Percentiles rank a stretch among this genome's conserved stretches.
phyloP scores from a whole-genome alignment of 2,797 vertebrate species.

The Sarcophilus harrisii region DNA sequence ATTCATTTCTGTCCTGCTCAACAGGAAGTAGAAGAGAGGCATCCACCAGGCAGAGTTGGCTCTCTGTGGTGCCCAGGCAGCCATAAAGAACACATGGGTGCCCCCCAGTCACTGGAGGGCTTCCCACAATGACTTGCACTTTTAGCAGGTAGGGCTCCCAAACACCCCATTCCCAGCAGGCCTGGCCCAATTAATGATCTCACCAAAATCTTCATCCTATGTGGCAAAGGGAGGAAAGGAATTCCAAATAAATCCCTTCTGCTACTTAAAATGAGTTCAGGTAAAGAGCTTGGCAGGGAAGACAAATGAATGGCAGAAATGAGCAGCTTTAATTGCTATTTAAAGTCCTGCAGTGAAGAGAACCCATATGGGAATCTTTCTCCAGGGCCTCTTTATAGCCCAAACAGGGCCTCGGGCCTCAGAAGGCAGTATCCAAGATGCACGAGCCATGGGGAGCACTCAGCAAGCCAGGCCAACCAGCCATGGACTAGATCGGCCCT shows the following conservation, averaged over 20 bases:
- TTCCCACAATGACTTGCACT: not conserved
- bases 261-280: not conserved
- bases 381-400: not conserved
- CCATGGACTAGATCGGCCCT: not conserved
- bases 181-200: not conserved
- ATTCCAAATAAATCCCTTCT: not conserved
- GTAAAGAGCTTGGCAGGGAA: not conserved
- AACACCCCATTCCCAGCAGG: not conserved
- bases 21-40: not conserved
- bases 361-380: not conserved
- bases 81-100: too few relatives aligned
- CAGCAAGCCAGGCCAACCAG: too few relatives aligned
- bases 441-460: not conserved
- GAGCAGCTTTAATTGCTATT: not conserved
- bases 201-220: not conserved
- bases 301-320: not conserved
- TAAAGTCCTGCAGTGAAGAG: not conserved
- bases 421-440: not conserved
- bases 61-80: not conserved
- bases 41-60: not conserved
- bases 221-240: not conserved
- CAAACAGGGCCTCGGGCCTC: not conserved
- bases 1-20: not conserved
- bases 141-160: not conserved
- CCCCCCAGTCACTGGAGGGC: not conserved